These are phyloP conservation scores for Cosmia trapezina DNA, from an alignment of 2,888 invertebrate species.

Conservation along the genomic window DNA sequence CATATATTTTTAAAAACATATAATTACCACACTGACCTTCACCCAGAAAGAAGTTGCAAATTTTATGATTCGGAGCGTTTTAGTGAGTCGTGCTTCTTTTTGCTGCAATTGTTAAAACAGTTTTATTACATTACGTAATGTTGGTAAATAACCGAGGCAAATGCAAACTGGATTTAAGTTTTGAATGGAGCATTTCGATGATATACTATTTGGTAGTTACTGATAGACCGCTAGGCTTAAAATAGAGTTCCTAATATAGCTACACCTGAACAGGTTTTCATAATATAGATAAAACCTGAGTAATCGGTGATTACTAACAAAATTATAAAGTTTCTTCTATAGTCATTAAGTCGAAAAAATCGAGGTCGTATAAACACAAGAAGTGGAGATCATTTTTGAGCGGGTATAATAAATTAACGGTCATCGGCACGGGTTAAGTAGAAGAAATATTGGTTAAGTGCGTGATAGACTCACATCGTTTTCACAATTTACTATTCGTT, in stretches of 20 bases:
- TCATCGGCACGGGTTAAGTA: constrained; percentile 19
- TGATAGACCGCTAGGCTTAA: neutral
- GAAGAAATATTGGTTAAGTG: constrained; percentile 36
- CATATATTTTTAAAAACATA: constrained; percentile 35
- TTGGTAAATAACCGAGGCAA: constrained; percentile 13
- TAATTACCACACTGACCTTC: constrained; percentile 41
- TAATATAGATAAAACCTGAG: neutral
- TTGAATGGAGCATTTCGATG: neutral
- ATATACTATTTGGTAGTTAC: too few relatives aligned
- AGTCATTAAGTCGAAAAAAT: constrained; percentile 19
- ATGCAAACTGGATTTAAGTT: constrained; percentile 10
- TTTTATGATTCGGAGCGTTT: constrained; percentile 26
- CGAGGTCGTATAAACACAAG: constrained; percentile 47
- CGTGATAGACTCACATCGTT: constrained; percentile 23
- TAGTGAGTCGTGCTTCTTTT: constrained; percentile 28
- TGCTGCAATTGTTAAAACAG: constrained; percentile 33
- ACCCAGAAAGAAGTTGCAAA: constrained; percentile 37
- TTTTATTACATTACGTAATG: constrained; percentile 19
- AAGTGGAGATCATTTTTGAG: constrained; percentile 24
- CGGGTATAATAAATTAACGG: constrained; percentile 42
- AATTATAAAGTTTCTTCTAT: constrained; percentile 8
- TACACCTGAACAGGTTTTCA: constrained; percentile 18
- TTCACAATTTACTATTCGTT: constrained; percentile 23
- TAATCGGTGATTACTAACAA: neutral
- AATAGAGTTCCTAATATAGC: neutral